Base-by-base conservation (phyloP, 2,113 vertebrate genomes). In the Colistium nudipinnis region DNA sequence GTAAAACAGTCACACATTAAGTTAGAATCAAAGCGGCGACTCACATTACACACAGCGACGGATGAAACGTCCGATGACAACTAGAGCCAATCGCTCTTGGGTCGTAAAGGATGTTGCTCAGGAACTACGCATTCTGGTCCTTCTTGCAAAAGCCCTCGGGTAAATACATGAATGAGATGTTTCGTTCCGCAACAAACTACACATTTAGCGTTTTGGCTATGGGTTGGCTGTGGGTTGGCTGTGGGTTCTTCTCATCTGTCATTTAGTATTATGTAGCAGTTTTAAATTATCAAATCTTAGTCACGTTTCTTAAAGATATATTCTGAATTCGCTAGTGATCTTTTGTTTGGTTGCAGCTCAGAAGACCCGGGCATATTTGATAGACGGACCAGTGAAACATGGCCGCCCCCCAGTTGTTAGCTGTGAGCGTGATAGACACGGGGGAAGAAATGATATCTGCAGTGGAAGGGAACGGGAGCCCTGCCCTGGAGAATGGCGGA, bases 351-450 rank as follows among this genome's bases (percentile, higher is more conserved):
- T n/a, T 35, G n/a, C 8, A 7, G 2, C 7, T 7, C 17, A 17
- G 25, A 36, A 24, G 8, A 61, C 33, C 20, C 81, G 91, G 80
- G 25, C 70, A 11, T 0, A 19, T 65, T 84, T 85, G 1, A 73
- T 1, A 3, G 81, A 62, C 14, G 74, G 66, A 89, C 92, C 80
- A 87, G 85, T 90, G 59, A 85, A 87, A 88, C 78, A 88, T 91
- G 89, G 89, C 86, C 38, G 88, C 86, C 19, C 41, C 75, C 36
- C 36, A 53, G 24, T 48, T 45, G 63, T 9, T n/a, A 54, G 59
- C 47, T 47, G 22, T 64, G 61, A 45, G 52, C 57, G 78, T 45
- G 24, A 20, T 19, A 33, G 67, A 61, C 2, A 54, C 36, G 2
- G 62, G 35, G 0, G 57, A 73, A 70, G 71, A 83, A 57, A 80